Evolutionary conservation across 2,797 vertebrate genomes (phyloP), one percentile per base, ranked within the genome.

Genomic region (Microhierax caerulescens): DNA sequence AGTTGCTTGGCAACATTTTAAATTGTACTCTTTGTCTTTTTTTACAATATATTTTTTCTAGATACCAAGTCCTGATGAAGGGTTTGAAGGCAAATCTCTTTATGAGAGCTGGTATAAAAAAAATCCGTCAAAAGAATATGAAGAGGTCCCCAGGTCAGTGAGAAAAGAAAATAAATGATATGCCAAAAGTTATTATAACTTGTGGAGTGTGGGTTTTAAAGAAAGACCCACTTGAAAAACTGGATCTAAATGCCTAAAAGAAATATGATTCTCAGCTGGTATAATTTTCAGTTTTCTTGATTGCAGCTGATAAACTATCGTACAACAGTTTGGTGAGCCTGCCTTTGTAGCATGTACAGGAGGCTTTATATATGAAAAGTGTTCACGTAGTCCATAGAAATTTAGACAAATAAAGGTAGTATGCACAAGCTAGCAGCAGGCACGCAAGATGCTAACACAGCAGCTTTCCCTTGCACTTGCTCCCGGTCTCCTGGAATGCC

Each of bases 101-200:
- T 99, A 99, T 85, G 98, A 99, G 63, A 99, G 99, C 92, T 99
- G 99, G 99, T 98, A 98, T 87, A 97, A 98, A 91, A 99, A 98
- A 93, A 99, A 99, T 95, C 99, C 99, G 96, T 99, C 99, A 96
- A 98, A 97, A 0, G 98, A 98, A 34, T 96, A 99, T 82, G 98
- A 97, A 34, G 98, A 98, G 5, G 97, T 98, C 14, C 99, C 99
- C 68, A 98, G 99, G 99, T 99, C 94, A 97, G 90, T 83, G 48
- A 53, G 14, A 80, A 88, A 87, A 82, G 36, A 53, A 88, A 83
- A 75, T 6, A 36, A 91, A 69, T 4, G 1, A 16, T n/a, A 30
- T 32, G 12, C 6, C 20, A 61, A 24, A 57, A 32, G 7, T 41
- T 93, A 32, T 22, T 74, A 13, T 34, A 36, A 43, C 12, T 86